Evolutionary conservation across 1,140 invertebrate genomes (phyloP).

Genomic region (Diprion similis): DNA sequence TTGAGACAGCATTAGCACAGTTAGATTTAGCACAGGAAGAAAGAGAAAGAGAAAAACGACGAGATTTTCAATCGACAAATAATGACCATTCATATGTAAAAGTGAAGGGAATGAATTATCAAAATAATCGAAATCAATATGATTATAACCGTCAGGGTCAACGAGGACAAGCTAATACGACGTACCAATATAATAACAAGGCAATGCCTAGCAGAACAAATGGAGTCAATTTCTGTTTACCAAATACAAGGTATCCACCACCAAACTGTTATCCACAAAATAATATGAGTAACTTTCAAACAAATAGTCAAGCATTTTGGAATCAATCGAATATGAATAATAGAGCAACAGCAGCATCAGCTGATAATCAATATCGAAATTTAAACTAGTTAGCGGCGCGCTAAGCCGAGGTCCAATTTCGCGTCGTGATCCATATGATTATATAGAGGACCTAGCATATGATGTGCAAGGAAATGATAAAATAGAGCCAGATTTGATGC

Average conservation of each 20-base stretch:
- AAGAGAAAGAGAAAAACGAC: conserved; percentile 14
- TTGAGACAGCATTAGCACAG: too few relatives aligned
- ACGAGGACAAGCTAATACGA: not conserved
- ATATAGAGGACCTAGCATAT: conserved; percentile 15
- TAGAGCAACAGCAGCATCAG: not conserved
- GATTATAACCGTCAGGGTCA: too few relatives aligned
- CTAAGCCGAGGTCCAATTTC: conserved; percentile 15
- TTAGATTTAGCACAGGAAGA: too few relatives aligned
- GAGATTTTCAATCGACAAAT: not conserved
- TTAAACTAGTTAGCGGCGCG: conserved; percentile 27
- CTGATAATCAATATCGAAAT: conserved; percentile 6
- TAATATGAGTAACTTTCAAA: too few relatives aligned
- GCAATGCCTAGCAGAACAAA: not conserved
- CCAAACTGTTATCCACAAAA: not conserved
- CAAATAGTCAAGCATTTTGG: too few relatives aligned
- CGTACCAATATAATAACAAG: not conserved
- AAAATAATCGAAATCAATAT: too few relatives aligned
- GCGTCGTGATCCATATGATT: conserved; percentile 20
- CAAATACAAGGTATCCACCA: not conserved
- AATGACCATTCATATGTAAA: not conserved
- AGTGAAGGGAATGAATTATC: not conserved
- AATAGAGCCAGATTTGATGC: not conserved
- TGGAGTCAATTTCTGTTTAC: not conserved
- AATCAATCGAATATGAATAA: too few relatives aligned
- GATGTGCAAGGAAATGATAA: conserved; percentile 14